phyloP scores from a whole-genome alignment of 2,113 vertebrate genomes.

The Suncus etruscus region DNA sequence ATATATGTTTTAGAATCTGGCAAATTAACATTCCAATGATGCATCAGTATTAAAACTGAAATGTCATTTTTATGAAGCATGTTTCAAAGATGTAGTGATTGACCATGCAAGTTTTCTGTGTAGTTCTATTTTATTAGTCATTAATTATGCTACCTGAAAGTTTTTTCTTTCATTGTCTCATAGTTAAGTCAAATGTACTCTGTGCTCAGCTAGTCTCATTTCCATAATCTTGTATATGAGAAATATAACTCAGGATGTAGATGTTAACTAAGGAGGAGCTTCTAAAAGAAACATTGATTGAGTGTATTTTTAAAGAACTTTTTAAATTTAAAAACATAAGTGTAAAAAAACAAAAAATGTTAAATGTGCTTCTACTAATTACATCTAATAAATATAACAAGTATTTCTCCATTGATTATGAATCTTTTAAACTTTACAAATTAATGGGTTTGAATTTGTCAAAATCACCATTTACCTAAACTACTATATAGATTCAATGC shows the following conservation, averaged over 20 bases:
- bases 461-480: too few species aligned
- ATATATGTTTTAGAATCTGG: slow-evolving; percentile 47
- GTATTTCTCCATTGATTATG: too few species aligned
- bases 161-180: slow-evolving; percentile 13
- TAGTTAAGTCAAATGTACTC: neutral
- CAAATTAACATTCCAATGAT: neutral
- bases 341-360: neutral
- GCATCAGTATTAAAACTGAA: slow-evolving; percentile 26
- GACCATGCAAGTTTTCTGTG: neutral
- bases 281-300: too few species aligned
- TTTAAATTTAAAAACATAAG: too few species aligned
- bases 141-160: neutral
- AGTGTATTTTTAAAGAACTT: too few species aligned
- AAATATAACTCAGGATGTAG: too few species aligned
- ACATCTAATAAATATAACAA: too few species aligned
- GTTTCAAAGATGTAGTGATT: neutral
- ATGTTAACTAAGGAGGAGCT: too few species aligned
- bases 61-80: neutral
- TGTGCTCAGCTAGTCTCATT: neutral
- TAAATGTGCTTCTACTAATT: too few species aligned
- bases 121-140: neutral
- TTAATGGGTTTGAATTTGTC: too few species aligned
- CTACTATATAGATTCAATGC: too few species aligned
- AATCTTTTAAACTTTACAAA: too few species aligned
- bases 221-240: neutral